Evolutionary conservation across 2,888 invertebrate genomes (phyloP), one percentile per base, ranked within the genome.

Genomic region (Diarsia dahlii): DNA sequence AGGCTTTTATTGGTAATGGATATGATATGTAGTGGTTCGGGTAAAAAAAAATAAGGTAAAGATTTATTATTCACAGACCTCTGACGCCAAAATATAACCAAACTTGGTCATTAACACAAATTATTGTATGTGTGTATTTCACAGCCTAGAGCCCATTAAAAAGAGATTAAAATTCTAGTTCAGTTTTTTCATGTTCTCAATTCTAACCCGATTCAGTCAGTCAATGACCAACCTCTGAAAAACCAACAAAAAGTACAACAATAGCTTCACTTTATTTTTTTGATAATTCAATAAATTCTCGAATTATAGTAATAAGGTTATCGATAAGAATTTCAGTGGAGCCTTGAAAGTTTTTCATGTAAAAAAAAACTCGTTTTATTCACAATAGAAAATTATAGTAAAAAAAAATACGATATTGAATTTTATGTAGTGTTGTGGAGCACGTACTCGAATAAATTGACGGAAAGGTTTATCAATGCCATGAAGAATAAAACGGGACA

Each of bases 361-460:
- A 71, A 69, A 78, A 76, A 28, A 78, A 74, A 64, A 56, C 39
- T 54, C 68, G 78, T 75, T 84, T 80, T 81, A 69, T 69, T 46
- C 39, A 78, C 74, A 82, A 85, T 74, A 52, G 71, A 78, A 78
- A 78, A 80, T 28, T 28, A 52, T 52, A 3, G 45, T 45, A 5
- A 10, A 73, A 81, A 80, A 83, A 81, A 76, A 48, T 18, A 0
- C 48, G 45, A 10, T 18, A 67, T 80, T 74, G 68, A 74, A 52
- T 81, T 87, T 66, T 73, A 65, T 50, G 45, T 66, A 28, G 39
- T 79, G 65, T 62, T 48, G 12, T 20, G 39, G 45, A 77, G 39
- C 87, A 87, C 86, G 86, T 87, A 74, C 87, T 87, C 86, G 86
- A 85, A 74, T 45, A 50, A 8, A 54, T 65, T 2, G 12, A 20